Base-by-base conservation (phyloP, 2,888 invertebrate genomes). In the Spisula subtruncata region DNA sequence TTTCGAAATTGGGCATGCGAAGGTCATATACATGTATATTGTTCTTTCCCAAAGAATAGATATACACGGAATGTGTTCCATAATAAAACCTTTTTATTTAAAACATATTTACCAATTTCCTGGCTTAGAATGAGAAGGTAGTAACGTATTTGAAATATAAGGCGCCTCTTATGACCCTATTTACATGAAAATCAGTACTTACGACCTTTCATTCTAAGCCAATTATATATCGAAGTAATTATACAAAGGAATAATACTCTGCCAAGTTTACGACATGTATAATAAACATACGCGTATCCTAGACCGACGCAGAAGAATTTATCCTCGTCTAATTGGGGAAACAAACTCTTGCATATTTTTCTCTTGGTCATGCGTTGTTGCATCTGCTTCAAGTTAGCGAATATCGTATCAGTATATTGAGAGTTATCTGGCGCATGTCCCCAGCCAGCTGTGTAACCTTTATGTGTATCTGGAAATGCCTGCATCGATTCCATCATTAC, bases 231-330 rank as follows among this genome's bases (percentile, higher is more conserved):
- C 2, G 41, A 8, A 41, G 8, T 41, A 8, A 41, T 2, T 41
- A 41, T 41, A 5, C 4, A 8, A 5, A 2, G 41, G 41, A 41
- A 41, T 2, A 41, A 41, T 41, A 8, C 2, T 41, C 41, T 41
- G 4, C 41, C 8, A 41, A 51, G 12, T 48, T 14, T 10, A 51
- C 12, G 14, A 16, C 6, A 10, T 51, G 12, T 51, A 12, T 51
- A 10, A 6, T 20, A 60, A 60, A 75, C 75, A 12, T 75, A 75
- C 75, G 10, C 32, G 16, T 18, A 66, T 5, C 51, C 75, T 25
- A 85, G 54, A 18, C 89, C 90, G 25, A 92, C 92, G 87, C 92
- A 92, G 83, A 91, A 91, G 85, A 89, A 91, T 80, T 66, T 89
- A 46, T 91, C 83, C 1, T 54, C 35, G 41, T 91, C 89, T 14